phyloP scores from a whole-genome alignment of 2,113 vertebrate genomes.

The Lathamus discolor region DNA sequence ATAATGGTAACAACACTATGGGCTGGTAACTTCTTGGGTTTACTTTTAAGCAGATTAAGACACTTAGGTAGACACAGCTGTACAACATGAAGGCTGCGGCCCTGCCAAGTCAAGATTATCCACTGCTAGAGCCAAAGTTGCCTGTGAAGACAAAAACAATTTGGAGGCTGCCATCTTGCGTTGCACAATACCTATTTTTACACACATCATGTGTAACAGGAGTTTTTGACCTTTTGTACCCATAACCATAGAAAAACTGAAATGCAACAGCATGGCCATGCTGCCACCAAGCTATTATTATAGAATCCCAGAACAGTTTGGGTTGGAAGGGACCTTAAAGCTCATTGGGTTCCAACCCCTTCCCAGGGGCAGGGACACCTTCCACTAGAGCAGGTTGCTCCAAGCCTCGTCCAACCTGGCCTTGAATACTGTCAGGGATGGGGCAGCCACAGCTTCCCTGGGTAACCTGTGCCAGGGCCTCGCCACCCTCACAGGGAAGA shows the following conservation, averaged over 20 bases:
- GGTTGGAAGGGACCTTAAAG: neutral
- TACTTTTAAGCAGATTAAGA: neutral
- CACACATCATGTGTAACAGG: accelerated
- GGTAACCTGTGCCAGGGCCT: too few relatives aligned
- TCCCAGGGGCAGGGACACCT: neutral
- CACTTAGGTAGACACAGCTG: neutral
- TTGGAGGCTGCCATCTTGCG: neutral
- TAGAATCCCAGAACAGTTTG: neutral
- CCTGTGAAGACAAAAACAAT: neutral
- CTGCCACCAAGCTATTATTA: neutral
- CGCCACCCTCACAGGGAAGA: neutral
- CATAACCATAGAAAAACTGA: neutral
- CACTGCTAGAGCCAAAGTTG: neutral
- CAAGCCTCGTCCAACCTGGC: neutral
- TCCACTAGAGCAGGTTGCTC: neutral
- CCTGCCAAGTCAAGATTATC: neutral
- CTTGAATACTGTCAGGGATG: too few relatives aligned
- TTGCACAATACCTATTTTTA: neutral
- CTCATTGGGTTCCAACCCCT: neutral
- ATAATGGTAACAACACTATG: neutral
- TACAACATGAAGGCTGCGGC: neutral
- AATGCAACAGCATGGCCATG: neutral
- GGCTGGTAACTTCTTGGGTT: neutral
- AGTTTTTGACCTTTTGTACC: neutral
- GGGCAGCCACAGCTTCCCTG: too few relatives aligned